These are phyloP conservation scores for Stenichneumon culpator DNA, from an alignment of 2,888 invertebrate species.

Conservation along the genomic window DNA sequence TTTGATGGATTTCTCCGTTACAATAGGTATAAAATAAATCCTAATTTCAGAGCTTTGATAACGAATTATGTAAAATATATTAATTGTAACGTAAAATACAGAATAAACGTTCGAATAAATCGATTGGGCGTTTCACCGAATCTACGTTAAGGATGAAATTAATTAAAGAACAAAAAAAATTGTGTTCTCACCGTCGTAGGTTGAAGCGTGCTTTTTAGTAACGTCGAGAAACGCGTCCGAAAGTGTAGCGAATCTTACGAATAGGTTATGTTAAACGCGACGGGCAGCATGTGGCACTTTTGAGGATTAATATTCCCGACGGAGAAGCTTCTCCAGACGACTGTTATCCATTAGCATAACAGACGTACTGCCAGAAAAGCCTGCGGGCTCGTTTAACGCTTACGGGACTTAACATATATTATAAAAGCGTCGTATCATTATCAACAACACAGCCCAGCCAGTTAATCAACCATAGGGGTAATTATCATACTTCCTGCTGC, in stretches of 20 bases:
- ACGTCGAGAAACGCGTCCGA: constrained; percentile 15
- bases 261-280: constrained; percentile 44
- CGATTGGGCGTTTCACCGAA: too few relatives aligned
- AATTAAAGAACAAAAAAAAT: neutral
- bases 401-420: constrained; percentile 75
- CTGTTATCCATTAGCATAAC: constrained; percentile 68
- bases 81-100: too few relatives aligned
- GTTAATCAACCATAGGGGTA: constrained; percentile 78
- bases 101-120: too few relatives aligned
- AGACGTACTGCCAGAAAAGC: constrained; percentile 60
- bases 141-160: neutral
- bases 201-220: neutral
- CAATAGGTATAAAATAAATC: too few relatives aligned
- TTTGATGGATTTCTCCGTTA: too few relatives aligned
- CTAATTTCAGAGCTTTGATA: too few relatives aligned
- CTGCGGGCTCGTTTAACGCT: constrained; percentile 49
- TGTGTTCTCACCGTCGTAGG: neutral
- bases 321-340: constrained; percentile 39
- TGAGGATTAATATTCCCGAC: constrained; percentile 45
- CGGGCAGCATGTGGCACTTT: constrained; percentile 39
- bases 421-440: constrained; percentile 75
- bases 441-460: constrained; percentile 71
- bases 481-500: constrained; percentile 80
- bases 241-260: constrained; percentile 25
- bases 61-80: too few relatives aligned